Evolutionary conservation across 2,888 invertebrate genomes (phyloP).

Genomic region (Thysanoteuthis rhombus): DNA sequence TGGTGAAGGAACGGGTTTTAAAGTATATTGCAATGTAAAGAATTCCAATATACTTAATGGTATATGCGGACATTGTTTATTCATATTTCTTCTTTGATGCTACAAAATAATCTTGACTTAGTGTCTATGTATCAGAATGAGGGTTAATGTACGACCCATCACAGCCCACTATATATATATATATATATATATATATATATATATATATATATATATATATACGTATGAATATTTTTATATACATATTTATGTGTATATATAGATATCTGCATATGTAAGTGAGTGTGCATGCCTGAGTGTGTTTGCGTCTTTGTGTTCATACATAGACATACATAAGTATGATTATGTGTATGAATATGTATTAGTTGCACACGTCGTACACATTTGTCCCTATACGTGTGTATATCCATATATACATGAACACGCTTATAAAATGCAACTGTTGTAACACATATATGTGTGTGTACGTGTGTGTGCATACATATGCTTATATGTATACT

Average conservation of each 20-base stretch:
- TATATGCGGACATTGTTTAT: neutral
- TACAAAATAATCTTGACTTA: neutral
- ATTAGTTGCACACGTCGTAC: neutral
- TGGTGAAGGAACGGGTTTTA: neutral
- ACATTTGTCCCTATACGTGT: neutral
- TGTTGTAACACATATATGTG: no score
- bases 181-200: no score
- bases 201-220: no score
- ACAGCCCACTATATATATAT: no score
- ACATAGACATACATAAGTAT: no score
- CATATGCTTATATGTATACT: no score
- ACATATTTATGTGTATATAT: neutral
- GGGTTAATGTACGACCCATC: neutral
- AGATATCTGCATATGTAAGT: neutral
- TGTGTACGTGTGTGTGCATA: no score
- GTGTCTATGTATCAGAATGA: no score
- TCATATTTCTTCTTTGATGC: neutral
- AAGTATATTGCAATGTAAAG: neutral
- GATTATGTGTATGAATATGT: no score
- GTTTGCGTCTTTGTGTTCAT: neutral
- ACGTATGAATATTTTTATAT: no score
- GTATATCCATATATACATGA: no score
- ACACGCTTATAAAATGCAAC: no score
- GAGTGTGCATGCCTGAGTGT: neutral
- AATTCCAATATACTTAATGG: neutral